Evolutionary conservation across 2,113 vertebrate genomes (phyloP).

Genomic region (Pteronura brasiliensis): DNA sequence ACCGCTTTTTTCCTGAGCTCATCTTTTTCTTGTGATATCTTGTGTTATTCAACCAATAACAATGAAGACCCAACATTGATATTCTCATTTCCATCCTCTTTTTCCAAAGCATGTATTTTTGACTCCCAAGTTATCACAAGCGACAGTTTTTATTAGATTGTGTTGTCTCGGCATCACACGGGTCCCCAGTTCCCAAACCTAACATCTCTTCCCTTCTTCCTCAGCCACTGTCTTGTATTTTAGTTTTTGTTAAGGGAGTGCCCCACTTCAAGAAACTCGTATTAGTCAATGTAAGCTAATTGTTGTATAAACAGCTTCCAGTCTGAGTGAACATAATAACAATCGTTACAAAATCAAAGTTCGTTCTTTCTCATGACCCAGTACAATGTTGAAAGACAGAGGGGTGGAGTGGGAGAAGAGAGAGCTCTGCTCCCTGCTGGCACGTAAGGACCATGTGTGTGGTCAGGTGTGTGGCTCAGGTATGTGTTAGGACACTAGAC

Average conservation of each 20-base stretch:
- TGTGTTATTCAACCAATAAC: not conserved
- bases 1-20: not conserved
- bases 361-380: not conserved
- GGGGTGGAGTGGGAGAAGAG: not conserved
- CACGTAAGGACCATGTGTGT: not conserved
- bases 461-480: too few species aligned
- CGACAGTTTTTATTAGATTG: not conserved
- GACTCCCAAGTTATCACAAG: not conserved
- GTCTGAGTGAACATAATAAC: not conserved
- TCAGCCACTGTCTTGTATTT: not conserved
- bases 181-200: not conserved
- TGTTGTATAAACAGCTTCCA: not conserved
- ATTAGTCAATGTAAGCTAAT: not conserved
- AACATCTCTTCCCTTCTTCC: not conserved
- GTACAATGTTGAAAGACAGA: not conserved
- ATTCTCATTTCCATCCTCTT: not conserved
- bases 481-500: not conserved
- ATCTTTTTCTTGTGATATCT: not conserved
- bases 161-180: not conserved
- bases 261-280: not conserved
- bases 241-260: not conserved
- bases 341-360: not conserved
- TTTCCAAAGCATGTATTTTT: not conserved
- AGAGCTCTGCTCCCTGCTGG: not conserved
- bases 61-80: fast-evolving